These are phyloP conservation scores for Melanotaenia pygmaea DNA, from an alignment of 2,797 vertebrate genomes.

Conservation along the genomic window DNA sequence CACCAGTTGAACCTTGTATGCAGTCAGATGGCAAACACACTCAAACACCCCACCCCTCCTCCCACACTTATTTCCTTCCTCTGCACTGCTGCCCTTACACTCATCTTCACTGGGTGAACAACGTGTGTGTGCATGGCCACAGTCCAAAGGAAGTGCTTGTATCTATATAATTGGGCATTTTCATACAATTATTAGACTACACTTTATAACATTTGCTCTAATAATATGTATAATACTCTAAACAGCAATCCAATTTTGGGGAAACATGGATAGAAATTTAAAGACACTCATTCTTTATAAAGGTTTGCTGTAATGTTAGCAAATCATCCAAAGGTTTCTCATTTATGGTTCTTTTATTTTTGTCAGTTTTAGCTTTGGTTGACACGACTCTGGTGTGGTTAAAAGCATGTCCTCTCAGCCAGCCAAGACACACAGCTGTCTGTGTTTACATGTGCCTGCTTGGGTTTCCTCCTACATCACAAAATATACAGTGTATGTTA, in stretches of 20 bases:
- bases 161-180: background rate
- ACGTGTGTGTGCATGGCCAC: background rate
- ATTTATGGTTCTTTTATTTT: background rate
- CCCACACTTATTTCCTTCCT: background rate
- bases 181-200: background rate
- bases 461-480: background rate
- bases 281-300: too few relatives aligned
- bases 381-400: background rate
- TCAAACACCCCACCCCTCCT: background rate
- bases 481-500: background rate
- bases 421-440: background rate
- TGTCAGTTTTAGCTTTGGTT: background rate
- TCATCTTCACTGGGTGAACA: background rate
- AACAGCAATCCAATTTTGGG: background rate
- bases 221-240: background rate
- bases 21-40: constrained; percentile 38
- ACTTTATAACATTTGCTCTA: background rate
- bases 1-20: constrained; percentile 41
- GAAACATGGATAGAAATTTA: background rate
- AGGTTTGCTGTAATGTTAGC: too few relatives aligned
- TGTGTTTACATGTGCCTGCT: background rate
- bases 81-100: background rate
- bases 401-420: background rate
- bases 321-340: too few relatives aligned
- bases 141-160: background rate